Evolutionary conservation across 2,113 vertebrate genomes (phyloP).

Genomic region (Lycocorax pyrrhopterus): DNA sequence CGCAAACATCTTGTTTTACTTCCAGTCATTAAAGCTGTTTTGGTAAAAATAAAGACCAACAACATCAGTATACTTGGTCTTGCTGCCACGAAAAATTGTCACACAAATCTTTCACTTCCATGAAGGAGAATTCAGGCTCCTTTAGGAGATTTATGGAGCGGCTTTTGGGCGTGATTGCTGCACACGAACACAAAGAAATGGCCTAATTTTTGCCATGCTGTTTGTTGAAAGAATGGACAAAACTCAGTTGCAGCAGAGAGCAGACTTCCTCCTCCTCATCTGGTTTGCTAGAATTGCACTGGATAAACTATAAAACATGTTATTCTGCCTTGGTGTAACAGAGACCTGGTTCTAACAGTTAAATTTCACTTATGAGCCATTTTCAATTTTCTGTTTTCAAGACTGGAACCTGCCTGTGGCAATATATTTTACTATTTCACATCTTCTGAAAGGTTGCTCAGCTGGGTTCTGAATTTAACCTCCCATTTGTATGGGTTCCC

Average conservation of each 20-base stretch:
- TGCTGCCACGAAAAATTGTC: neutral
- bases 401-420: neutral
- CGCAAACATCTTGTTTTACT: slow-evolving; percentile 15
- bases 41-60: neutral
- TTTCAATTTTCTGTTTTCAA: neutral
- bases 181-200: neutral
- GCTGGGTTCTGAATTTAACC: neutral
- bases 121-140: neutral
- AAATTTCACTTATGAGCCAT: neutral
- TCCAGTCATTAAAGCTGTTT: neutral
- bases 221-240: neutral
- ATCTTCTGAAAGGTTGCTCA: neutral
- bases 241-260: neutral
- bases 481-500: neutral
- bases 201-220: neutral
- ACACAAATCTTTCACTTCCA: neutral
- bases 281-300: neutral
- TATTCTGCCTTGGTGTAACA: neutral
- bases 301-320: neutral
- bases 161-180: neutral
- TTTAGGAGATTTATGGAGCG: neutral
- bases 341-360: neutral
- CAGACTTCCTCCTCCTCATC: neutral
- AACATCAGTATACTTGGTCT: neutral
- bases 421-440: neutral